Evolutionary conservation across 2,888 invertebrate species (phyloP).

Genomic region (Ernsta delagoae): DNA sequence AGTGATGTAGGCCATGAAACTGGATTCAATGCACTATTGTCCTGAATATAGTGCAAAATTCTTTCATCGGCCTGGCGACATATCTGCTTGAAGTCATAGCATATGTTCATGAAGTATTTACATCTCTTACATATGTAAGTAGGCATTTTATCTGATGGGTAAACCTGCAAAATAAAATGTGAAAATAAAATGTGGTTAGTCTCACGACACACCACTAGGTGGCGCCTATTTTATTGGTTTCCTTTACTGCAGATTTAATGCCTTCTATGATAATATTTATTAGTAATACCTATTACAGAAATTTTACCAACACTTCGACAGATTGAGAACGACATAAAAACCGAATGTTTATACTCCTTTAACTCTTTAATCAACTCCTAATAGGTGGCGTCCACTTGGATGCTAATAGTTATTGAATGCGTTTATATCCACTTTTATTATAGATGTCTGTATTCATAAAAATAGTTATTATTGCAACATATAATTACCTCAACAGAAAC

Average conservation of each 20-base stretch:
- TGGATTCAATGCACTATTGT: constrained; percentile 84
- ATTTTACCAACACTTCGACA: no score
- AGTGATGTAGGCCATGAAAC: constrained; percentile 72
- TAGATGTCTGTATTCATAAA: background rate
- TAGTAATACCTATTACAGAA: background rate
- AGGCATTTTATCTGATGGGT: constrained; percentile 90
- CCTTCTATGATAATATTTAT: background rate
- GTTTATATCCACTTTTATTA: no score
- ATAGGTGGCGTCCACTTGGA: no score
- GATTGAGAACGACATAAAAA: no score
- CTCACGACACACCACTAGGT: constrained; percentile 41
- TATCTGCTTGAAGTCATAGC: constrained; percentile 90
- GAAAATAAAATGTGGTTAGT: background rate
- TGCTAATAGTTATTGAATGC: no score
- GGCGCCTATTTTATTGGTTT: constrained; percentile 40
- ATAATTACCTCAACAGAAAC: constrained; percentile 89
- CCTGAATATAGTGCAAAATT: constrained; percentile 87
- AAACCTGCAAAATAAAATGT: constrained; percentile 69
- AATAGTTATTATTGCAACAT: background rate
- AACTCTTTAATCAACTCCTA: no score
- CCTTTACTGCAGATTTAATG: background rate
- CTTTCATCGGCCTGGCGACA: constrained; percentile 90
- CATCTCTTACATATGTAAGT: constrained; percentile 89
- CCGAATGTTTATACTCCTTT: no score
- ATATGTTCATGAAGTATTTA: constrained; percentile 87